Conservation (phyloP, 1,140 invertebrate genomes). For the Sitophilus oryzae region DNA sequence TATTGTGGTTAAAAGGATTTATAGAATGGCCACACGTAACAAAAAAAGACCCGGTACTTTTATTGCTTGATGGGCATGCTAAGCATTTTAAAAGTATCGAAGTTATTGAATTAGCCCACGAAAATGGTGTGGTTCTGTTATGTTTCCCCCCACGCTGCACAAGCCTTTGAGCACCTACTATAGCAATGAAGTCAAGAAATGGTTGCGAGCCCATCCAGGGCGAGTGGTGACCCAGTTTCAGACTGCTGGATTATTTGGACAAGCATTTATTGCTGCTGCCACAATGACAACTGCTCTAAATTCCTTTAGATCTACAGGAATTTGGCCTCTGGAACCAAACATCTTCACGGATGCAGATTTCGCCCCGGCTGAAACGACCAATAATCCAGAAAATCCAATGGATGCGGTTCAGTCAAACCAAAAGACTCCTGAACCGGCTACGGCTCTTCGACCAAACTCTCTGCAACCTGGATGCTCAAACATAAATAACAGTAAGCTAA, state of each 20-base stretch:
- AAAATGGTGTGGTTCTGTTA: conserved; percentile 35
- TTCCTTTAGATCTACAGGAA: conserved; percentile 41
- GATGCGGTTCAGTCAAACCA: too few species aligned
- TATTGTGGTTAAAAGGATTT: conserved; percentile 39
- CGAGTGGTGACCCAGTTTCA: too few species aligned
- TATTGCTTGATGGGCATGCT: conserved; percentile 33
- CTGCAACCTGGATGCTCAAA: too few species aligned
- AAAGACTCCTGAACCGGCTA: too few species aligned
- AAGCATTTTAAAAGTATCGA: conserved; percentile 37
- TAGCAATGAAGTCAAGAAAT: too few species aligned
- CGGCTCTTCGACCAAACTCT: too few species aligned
- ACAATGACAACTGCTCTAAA: conserved; percentile 42
- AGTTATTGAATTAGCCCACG: conserved; percentile 29
- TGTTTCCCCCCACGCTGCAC: conserved; percentile 41
- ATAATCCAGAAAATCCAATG: too few species aligned
- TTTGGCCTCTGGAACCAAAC: conserved; percentile 40
- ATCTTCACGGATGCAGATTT: conserved; percentile 42
- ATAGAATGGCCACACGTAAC: conserved; percentile 28
- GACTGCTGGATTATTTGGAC: conserved; percentile 32
- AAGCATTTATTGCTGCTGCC: conserved; percentile 39
- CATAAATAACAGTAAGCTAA: too few species aligned
- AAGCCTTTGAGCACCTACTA: conserved; percentile 40
- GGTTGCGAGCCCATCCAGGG: too few species aligned
- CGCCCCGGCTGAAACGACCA: conserved; percentile 34
- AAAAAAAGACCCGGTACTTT: conserved; percentile 28